phyloP scores from a whole-genome alignment of 2,888 invertebrate genomes.

The Capitulum mitella region DNA sequence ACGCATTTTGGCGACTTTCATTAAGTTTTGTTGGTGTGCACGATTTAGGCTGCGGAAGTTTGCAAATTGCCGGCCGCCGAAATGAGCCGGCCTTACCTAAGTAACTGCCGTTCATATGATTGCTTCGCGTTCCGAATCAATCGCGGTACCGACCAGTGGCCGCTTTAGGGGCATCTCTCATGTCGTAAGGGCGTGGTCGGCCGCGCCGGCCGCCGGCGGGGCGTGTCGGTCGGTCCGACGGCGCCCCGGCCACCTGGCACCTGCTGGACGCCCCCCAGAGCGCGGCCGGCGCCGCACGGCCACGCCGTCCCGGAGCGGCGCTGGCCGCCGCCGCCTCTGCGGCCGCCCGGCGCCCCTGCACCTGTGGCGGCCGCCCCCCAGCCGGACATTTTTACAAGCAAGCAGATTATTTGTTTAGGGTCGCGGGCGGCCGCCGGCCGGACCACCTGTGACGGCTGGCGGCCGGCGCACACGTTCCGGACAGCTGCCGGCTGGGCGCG shows the following conservation, averaged over 20 bases:
- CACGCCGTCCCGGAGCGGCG: too few relatives aligned
- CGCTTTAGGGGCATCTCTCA: not conserved
- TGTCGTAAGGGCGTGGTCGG: not conserved
- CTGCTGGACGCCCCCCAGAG: too few relatives aligned
- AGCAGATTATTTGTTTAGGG: conserved; percentile 12
- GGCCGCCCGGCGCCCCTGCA: not conserved
- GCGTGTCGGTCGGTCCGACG: too few relatives aligned
- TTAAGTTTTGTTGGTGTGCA: conserved; percentile 16
- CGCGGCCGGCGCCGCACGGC: too few relatives aligned
- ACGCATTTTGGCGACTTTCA: conserved; percentile 22
- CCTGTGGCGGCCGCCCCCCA: not conserved
- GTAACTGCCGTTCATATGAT: not conserved
- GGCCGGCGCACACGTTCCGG: not conserved
- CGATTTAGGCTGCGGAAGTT: not conserved
- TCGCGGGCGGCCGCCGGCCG: not conserved
- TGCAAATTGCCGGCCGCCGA: not conserved
- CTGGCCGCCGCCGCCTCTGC: too few relatives aligned
- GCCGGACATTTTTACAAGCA: not conserved
- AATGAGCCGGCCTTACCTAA: not conserved
- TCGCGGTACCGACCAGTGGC: not conserved
- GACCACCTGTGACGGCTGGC: not conserved
- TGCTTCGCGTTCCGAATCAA: not conserved
- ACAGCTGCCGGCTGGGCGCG: not conserved
- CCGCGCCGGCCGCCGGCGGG: too few relatives aligned
- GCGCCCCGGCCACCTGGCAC: too few relatives aligned